These are phyloP conservation scores for Saguinus imperator DNA, from an alignment of 2,113 vertebrate genomes.

Conservation along the genomic window DNA sequence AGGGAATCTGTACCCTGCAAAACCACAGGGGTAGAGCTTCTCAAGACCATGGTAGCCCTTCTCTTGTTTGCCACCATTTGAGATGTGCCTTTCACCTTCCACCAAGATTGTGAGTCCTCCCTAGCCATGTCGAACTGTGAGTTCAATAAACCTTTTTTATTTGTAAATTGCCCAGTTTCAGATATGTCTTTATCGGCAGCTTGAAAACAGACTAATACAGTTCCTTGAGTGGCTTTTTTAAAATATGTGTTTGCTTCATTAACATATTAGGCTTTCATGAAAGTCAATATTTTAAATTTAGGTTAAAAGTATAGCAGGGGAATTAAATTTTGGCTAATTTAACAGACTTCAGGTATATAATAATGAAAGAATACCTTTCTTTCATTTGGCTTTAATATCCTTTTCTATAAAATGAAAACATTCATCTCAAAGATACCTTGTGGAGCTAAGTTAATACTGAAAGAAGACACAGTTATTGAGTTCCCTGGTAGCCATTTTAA, in stretches of 20 bases:
- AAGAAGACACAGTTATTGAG: neutral
- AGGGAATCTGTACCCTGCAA: too few relatives aligned
- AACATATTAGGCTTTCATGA: neutral
- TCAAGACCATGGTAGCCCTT: too few relatives aligned
- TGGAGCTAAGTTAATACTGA: neutral
- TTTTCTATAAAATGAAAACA: neutral
- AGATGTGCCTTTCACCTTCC: too few relatives aligned
- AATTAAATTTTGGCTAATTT: neutral
- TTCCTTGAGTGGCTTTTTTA: neutral
- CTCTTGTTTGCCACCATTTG: too few relatives aligned
- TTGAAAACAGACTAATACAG: too few relatives aligned
- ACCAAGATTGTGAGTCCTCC: too few relatives aligned
- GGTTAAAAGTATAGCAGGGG: neutral
- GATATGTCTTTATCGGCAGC: too few relatives aligned
- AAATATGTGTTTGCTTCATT: neutral
- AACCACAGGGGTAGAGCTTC: too few relatives aligned
- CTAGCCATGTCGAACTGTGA: too few relatives aligned
- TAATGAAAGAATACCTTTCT: neutral
- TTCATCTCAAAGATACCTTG: neutral
- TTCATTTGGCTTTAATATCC: neutral
- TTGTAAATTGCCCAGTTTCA: too few relatives aligned
- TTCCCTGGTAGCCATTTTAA: neutral
- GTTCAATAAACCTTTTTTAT: too few relatives aligned
- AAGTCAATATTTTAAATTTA: conserved; percentile 27
- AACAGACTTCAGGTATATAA: neutral